phyloP scores from a whole-genome alignment of 2,888 invertebrate species.

The Hylaea fasciaria region DNA sequence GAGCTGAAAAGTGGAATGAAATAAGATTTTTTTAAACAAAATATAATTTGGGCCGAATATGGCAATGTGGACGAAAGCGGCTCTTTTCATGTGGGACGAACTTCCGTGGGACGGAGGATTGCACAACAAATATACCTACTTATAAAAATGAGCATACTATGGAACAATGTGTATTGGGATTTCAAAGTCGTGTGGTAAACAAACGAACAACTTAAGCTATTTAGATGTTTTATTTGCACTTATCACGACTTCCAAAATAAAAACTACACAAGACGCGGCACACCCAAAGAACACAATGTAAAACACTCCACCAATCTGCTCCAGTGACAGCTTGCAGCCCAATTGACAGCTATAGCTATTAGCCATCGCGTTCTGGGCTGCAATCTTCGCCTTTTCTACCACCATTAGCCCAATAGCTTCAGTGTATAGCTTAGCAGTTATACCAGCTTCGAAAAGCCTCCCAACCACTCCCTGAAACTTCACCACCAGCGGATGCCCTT shows the following conservation, averaged over 20 bases:
- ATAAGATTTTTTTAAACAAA: too few species aligned
- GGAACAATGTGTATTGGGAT: too few species aligned
- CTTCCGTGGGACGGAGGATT: too few species aligned
- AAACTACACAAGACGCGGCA: constrained; percentile 52
- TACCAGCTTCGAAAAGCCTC: constrained; percentile 70
- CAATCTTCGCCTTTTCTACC: constrained; percentile 56
- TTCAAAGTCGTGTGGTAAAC: too few species aligned
- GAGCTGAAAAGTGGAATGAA: too few species aligned
- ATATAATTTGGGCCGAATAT: too few species aligned
- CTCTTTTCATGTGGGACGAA: too few species aligned
- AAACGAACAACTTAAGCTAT: too few species aligned
- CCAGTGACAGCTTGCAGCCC: constrained; percentile 66
- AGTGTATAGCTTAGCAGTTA: constrained; percentile 58
- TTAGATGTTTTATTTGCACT: constrained; percentile 13
- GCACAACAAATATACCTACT: too few species aligned
- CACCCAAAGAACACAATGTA: constrained; percentile 66
- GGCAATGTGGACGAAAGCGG: too few species aligned
- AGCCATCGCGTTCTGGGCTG: constrained; percentile 54
- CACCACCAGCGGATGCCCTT: constrained; percentile 49
- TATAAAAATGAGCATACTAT: too few species aligned
- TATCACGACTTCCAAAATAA: constrained; percentile 55
- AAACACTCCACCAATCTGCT: constrained; percentile 61
- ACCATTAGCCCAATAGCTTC: constrained; percentile 64
- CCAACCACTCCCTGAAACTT: constrained; percentile 51
- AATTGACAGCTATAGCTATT: constrained; percentile 66